A percentile compares a stretch with the other conserved stretches of the same genome.
Conservation (phyloP, 2,113 vertebrate species). For the Corythornis vintsioides region DNA sequence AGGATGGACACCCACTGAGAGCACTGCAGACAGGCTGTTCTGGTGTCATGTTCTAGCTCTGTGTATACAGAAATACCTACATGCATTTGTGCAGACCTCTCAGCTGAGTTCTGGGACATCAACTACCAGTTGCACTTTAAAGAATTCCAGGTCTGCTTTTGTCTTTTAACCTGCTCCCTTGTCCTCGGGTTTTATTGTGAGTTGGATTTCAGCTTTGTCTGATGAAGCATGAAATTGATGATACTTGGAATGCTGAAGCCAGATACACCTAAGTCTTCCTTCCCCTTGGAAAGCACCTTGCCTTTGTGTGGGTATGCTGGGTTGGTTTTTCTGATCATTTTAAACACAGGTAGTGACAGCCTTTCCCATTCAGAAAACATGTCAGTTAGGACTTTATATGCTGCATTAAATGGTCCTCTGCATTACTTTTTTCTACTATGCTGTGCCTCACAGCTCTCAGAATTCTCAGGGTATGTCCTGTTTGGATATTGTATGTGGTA, state of each 20-base stretch:
- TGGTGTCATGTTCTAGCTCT: background rate
- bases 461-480: background rate
- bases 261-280: background rate
- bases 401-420: background rate
- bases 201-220: background rate
- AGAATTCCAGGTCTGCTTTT: background rate
- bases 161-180: background rate
- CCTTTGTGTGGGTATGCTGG: background rate
- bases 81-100: background rate
- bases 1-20: background rate
- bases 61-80: background rate
- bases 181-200: background rate
- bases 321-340: too few species aligned
- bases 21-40: background rate
- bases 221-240: background rate
- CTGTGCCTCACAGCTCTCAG: background rate
- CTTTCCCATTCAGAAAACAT: background rate
- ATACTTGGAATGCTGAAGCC: background rate
- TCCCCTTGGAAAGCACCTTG: background rate
- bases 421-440: background rate
- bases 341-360: background rate
- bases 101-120: background rate
- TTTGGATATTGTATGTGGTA: background rate
- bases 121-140: background rate
- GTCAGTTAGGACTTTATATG: background rate